These are phyloP conservation scores for Pangasianodon hypophthalmus DNA, from an alignment of 2,113 vertebrate species.

Conservation along the genomic window DNA sequence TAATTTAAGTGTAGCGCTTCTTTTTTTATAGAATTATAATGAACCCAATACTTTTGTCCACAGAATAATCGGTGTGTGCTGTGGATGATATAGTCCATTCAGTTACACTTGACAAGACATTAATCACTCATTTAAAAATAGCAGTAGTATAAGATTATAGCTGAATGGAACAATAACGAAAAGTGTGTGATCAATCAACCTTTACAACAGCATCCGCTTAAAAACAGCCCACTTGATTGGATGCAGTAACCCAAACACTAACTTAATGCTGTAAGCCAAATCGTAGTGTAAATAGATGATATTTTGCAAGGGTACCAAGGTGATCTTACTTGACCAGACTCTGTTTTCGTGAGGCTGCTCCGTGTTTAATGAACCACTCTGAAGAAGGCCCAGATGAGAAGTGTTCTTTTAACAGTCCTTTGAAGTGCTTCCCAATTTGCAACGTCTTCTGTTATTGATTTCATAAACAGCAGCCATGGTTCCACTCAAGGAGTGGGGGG, in stretches of 20 bases:
- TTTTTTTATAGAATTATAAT: not conserved
- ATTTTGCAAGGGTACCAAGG: slow-evolving; percentile 26
- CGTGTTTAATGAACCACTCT: slow-evolving; percentile 42
- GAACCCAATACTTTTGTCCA: not conserved
- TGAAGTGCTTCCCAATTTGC: slow-evolving; percentile 49
- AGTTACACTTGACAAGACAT: not conserved
- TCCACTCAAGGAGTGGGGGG: slow-evolving; percentile 20
- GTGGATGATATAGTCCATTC: not conserved
- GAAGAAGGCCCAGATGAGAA: slow-evolving; percentile 37
- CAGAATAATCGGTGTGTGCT: not conserved
- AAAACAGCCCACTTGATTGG: not conserved
- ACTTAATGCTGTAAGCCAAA: not conserved
- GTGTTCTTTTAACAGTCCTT: slow-evolving; percentile 21
- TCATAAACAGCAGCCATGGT: slow-evolving; percentile 37
- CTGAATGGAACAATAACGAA: not conserved
- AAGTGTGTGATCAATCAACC: not conserved
- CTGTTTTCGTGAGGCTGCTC: slow-evolving; percentile 24
- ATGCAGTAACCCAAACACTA: slow-evolving; percentile 3
- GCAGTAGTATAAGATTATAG: not conserved
- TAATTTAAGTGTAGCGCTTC: not conserved
- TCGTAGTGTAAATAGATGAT: slow-evolving; percentile 5
- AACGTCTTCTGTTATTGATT: slow-evolving; percentile 38
- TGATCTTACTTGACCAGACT: slow-evolving; percentile 13
- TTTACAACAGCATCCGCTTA: slow-evolving; percentile 1
- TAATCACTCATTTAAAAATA: slow-evolving; percentile 18